Percentiles rank a stretch among this genome's conserved stretches.
Evolutionary conservation across 2,113 vertebrate genomes (phyloP).

Genomic region (Otocyon megalotis): DNA sequence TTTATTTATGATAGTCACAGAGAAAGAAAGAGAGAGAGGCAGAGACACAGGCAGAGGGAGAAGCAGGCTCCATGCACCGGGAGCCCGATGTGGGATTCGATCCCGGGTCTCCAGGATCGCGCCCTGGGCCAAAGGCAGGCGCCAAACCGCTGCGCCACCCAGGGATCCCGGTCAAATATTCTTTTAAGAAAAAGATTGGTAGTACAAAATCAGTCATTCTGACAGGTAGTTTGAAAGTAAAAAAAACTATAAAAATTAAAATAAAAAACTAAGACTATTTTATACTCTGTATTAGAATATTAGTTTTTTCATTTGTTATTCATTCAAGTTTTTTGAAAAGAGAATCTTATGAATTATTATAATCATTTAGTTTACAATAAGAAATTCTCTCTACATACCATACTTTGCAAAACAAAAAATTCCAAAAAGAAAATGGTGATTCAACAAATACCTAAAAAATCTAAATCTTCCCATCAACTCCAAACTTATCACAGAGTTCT

Average conservation of each 20-base stretch:
- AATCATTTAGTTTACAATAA: background rate
- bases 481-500: background rate
- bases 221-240: background rate
- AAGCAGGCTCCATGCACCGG: too few relatives aligned
- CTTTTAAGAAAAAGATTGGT: background rate
- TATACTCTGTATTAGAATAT: background rate
- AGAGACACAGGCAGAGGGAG: too few relatives aligned
- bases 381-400: background rate
- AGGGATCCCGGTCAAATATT: background rate
- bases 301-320: background rate
- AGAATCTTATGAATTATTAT: background rate
- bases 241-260: background rate
- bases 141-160: too few relatives aligned
- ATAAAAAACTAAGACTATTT: conserved; percentile 3
- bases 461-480: background rate
- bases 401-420: conserved; percentile 25
- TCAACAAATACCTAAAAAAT: background rate
- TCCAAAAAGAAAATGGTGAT: background rate
- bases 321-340: background rate
- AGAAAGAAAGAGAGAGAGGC: too few relatives aligned
- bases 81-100: too few relatives aligned
- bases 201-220: background rate
- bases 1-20: too few relatives aligned
- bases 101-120: too few relatives aligned
- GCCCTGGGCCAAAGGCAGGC: too few relatives aligned